Evolutionary conservation across 2,888 invertebrate species (phyloP).

Genomic region (Tetramorium bicarinatum): DNA sequence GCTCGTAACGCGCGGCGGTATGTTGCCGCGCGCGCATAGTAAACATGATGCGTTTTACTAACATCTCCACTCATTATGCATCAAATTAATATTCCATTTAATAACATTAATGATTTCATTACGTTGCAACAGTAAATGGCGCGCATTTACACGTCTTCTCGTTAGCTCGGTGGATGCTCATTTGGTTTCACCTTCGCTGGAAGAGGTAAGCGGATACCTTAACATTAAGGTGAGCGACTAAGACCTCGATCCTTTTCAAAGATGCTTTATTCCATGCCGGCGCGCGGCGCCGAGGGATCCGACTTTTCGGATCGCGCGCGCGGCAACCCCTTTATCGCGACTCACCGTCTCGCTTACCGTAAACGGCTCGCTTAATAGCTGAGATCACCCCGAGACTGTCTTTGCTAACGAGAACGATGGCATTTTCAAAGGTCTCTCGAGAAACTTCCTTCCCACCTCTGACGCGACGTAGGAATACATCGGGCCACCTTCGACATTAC

Average conservation of each 20-base stretch:
- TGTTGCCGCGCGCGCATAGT: background rate
- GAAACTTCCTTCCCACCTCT: constrained; percentile 28
- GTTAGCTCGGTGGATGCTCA: constrained; percentile 24
- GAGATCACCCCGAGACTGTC: constrained; percentile 56
- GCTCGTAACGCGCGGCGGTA: constrained; percentile 15
- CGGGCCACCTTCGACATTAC: constrained; percentile 40
- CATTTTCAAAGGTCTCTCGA: constrained; percentile 48
- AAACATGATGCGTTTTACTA: constrained; percentile 37
- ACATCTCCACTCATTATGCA: constrained; percentile 29
- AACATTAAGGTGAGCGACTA: constrained; percentile 60
- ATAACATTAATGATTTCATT: constrained; percentile 48
- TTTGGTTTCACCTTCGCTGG: background rate
- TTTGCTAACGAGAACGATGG: constrained; percentile 62
- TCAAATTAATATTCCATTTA: constrained; percentile 48
- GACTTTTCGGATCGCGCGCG: constrained; percentile 59
- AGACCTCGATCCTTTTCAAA: constrained; percentile 39
- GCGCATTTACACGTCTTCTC: constrained; percentile 38
- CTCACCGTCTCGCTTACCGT: constrained; percentile 36
- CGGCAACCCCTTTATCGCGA: constrained; percentile 52
- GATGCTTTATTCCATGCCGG: background rate
- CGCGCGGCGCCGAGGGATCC: background rate
- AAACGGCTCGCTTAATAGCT: constrained; percentile 65
- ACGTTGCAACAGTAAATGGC: constrained; percentile 13
- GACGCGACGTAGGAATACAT: constrained; percentile 20
- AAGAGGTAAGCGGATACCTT: constrained; percentile 19